Base-by-base conservation (phyloP, 2,888 invertebrate genomes). In the Bursaphelenchus okinawaensis region DNA sequence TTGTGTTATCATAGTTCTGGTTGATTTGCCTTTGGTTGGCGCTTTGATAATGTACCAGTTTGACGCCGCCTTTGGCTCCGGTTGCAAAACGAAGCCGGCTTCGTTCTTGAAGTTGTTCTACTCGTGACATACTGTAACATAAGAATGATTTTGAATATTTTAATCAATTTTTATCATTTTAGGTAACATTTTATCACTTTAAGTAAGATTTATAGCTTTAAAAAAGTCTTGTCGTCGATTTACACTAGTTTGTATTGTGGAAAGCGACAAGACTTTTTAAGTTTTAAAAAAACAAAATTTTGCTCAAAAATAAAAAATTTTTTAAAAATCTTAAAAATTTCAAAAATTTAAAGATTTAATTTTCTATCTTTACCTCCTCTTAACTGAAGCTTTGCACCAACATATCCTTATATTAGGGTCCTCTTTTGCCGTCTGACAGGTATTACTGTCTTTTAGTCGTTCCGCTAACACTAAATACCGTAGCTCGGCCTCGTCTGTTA, bases 21-120 rank as follows among this genome's bases (percentile, higher is more conserved):
- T 12, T 40, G 40, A 40, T n/a, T 6, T 40, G 40, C n/a, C n/a
- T 40, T 40, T 40, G 40, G n/a, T 59, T 50, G n/a, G 56, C 60
- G 22, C 60, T 59, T 27, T 23, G 51, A 6, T 52, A 20, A 29
- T 52, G 60, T 1, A 59, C 60, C 22, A 55, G 4, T 7, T 59
- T 31, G 52, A 59, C 4, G 24, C 51, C 52, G 22, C 60, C 60
- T 23, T 50, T 31, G 50, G 50, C 4, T n/a, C 52, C 60, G 1
- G 51, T 29, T 4, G 23, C 27, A 6, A 56, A 56, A 27, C 57
- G 57, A 19, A 29, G 29, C 27, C 57, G 57, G 27, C 24, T 56
- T 20, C 52, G 60, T 29, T 52, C 60, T 27, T 50, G 40, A 19
- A 24, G 20, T 20, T 59, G 50, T 16, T 50, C 56, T n/a, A 27